These are phyloP conservation scores for Drosophila diplacantha DNA, from an alignment of 2,888 invertebrate genomes.

Conservation along the genomic window DNA sequence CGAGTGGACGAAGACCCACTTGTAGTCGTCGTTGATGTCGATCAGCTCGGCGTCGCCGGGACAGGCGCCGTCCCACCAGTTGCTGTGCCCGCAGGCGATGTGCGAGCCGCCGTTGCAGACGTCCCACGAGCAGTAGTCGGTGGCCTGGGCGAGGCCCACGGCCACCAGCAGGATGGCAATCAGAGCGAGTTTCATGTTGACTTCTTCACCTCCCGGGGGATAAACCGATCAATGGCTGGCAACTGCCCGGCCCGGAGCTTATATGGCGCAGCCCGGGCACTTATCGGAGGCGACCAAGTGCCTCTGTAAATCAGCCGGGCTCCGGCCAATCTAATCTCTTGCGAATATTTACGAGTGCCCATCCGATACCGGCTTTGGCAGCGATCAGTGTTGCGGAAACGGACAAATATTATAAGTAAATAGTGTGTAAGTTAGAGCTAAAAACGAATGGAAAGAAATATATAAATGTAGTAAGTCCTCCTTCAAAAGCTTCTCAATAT, in stretches of 20 bases:
- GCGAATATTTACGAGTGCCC: slow-evolving; percentile 12
- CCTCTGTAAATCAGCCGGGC: slow-evolving; percentile 5
- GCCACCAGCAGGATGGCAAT: slow-evolving; percentile 17
- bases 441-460: not conserved
- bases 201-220: not conserved
- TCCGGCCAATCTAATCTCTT: slow-evolving; percentile 13
- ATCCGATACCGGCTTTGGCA: not conserved
- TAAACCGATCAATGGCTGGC: not conserved
- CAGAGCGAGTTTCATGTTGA: slow-evolving; percentile 14
- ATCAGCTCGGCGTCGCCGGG: slow-evolving; percentile 41
- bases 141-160: slow-evolving; percentile 24
- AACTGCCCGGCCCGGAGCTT: not conserved
- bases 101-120: slow-evolving; percentile 39
- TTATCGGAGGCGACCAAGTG: slow-evolving; percentile 11
- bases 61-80: slow-evolving; percentile 37
- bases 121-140: slow-evolving; percentile 44
- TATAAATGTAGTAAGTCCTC: not conserved
- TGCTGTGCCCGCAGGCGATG: slow-evolving; percentile 45
- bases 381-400: not conserved
- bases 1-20: slow-evolving; percentile 26
- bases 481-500: not conserved
- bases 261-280: not conserved
- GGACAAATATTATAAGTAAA: not conserved
- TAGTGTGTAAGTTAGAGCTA: not conserved
- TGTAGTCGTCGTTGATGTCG: slow-evolving; percentile 32